A percentile compares a stretch with the other conserved stretches of the same genome.
Conservation (phyloP, 2,113 vertebrate genomes). For the Oryzias curvinotus region DNA sequence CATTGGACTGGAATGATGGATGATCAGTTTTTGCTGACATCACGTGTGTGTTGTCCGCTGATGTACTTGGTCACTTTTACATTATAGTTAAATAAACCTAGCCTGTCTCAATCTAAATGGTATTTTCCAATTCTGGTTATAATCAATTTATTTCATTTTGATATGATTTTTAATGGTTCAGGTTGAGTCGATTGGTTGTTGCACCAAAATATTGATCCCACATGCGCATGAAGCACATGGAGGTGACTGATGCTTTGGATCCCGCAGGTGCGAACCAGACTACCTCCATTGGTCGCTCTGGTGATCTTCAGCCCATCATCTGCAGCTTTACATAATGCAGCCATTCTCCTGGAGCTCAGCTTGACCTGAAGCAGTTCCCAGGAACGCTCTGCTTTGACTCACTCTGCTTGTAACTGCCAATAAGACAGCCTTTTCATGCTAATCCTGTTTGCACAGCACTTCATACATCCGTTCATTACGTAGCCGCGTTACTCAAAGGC, state of each 20-base stretch:
- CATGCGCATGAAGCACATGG: constrained; percentile 11
- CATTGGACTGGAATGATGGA: too few relatives aligned
- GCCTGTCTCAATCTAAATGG: too few relatives aligned
- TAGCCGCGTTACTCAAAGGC: constrained; percentile 54
- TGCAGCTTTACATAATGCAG: constrained; percentile 25
- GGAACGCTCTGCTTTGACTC: constrained; percentile 27
- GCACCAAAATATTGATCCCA: not conserved
- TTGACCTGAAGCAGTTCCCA: constrained; percentile 32
- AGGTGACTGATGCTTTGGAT: constrained; percentile 13
- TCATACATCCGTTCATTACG: constrained; percentile 51
- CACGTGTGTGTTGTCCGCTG: too few relatives aligned
- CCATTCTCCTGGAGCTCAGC: constrained; percentile 35
- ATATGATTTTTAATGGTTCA: too few relatives aligned
- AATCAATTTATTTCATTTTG: too few relatives aligned
- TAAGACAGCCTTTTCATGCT: constrained; percentile 53
- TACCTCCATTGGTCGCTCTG: not conserved
- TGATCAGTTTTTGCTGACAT: too few relatives aligned
- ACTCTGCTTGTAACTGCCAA: constrained; percentile 53
- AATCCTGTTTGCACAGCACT: constrained; percentile 57
- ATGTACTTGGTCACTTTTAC: too few relatives aligned
- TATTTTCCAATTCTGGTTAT: too few relatives aligned
- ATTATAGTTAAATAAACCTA: too few relatives aligned
- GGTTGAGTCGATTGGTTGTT: too few relatives aligned
- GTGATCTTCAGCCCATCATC: not conserved
- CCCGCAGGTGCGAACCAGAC: not conserved